phyloP scores from a whole-genome alignment of 2,888 invertebrate species.

The Chouioia cunea region DNA sequence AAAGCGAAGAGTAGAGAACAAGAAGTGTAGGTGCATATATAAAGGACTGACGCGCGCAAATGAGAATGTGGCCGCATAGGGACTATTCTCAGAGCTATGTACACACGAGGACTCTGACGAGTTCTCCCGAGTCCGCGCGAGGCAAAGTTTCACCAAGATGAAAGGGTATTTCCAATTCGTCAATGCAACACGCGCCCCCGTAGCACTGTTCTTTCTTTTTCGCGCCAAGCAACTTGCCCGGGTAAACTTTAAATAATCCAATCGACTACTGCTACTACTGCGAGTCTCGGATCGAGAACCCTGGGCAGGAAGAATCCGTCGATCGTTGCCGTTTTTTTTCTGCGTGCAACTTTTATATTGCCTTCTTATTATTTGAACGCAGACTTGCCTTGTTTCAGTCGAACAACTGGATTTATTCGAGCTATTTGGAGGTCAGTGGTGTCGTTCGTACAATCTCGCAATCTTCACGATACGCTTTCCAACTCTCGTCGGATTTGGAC shows the following conservation, averaged over 20 bases:
- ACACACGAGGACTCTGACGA: neutral
- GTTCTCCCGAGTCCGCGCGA: no score
- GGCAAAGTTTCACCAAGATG: conserved; percentile 37
- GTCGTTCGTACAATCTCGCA: neutral
- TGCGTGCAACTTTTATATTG: conserved; percentile 45
- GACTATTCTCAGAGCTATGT: no score
- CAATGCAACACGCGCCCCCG: conserved; percentile 20
- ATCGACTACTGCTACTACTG: conserved; percentile 28
- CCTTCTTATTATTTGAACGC: conserved; percentile 42
- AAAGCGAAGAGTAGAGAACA: no score
- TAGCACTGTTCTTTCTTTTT: conserved; percentile 41
- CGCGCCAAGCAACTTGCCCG: conserved; percentile 3
- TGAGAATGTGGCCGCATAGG: neutral
- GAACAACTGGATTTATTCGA: no score
- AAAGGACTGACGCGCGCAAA: neutral
- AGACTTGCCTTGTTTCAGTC: conserved; percentile 15
- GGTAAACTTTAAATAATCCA: conserved; percentile 55
- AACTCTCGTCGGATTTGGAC: no score
- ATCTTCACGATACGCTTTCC: no score
- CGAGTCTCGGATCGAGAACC: conserved; percentile 31
- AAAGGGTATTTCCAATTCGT: conserved; percentile 35
- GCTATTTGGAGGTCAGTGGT: neutral
- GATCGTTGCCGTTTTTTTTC: conserved; percentile 20
- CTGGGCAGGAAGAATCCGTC: conserved; percentile 31
- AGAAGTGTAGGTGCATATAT: neutral